A percentile compares a stretch with the other conserved stretches of the same genome.
Evolutionary conservation across 2,113 vertebrate species (phyloP).

Genomic region (Sturnus vulgaris): DNA sequence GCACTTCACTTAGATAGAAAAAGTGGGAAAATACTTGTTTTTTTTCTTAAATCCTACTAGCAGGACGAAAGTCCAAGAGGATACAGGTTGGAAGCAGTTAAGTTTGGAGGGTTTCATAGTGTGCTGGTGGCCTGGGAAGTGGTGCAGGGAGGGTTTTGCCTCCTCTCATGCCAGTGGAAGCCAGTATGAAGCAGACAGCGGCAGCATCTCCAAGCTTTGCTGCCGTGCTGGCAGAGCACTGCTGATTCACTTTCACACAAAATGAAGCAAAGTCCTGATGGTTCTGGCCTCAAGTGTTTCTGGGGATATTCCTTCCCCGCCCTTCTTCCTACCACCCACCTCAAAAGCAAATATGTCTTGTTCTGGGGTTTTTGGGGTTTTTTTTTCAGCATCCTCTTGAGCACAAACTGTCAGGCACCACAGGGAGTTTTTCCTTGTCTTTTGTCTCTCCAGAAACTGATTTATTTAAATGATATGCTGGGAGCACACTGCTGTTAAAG

Average conservation of each 20-base stretch:
- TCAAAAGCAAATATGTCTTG: conserved; percentile 16
- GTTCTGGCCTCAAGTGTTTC: conserved; percentile 7
- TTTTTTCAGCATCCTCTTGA: background rate
- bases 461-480: conserved; percentile 54
- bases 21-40: background rate
- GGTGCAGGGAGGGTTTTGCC: background rate
- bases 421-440: conserved; percentile 38
- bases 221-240: background rate
- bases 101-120: background rate
- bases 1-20: background rate
- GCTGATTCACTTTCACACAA: background rate
- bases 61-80: background rate
- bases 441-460: conserved; percentile 38
- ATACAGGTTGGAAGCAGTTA: background rate
- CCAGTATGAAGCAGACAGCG: background rate
- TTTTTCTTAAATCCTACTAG: background rate
- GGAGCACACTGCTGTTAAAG: background rate
- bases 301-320: background rate
- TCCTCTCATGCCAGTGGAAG: background rate
- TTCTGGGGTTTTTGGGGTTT: background rate
- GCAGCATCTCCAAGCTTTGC: background rate
- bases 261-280: conserved; percentile 16
- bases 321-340: background rate
- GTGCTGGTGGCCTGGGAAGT: background rate
- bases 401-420: background rate